Evolutionary conservation across 2,797 vertebrate genomes (phyloP).

Genomic region (Rhinogobio ventralis): DNA sequence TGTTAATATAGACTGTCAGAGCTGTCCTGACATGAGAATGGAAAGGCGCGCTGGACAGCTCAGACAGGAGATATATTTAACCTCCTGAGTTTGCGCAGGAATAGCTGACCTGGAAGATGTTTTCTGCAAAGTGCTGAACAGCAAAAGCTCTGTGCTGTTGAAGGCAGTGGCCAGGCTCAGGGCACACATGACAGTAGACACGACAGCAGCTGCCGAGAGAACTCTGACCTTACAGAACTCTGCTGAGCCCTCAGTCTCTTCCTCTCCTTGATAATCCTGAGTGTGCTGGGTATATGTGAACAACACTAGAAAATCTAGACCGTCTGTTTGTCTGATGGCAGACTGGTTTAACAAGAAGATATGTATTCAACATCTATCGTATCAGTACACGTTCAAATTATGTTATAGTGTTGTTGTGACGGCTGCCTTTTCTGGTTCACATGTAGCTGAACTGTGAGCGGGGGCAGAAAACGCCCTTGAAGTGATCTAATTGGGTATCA

Average conservation of each 20-base stretch:
- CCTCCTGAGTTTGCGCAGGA: constrained; percentile 60
- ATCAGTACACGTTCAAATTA: constrained; percentile 9
- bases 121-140: constrained; percentile 70
- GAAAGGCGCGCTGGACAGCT: constrained; percentile 49
- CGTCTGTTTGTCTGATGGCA: neutral
- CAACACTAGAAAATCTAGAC: neutral
- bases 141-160: constrained; percentile 63
- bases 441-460: neutral
- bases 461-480: neutral
- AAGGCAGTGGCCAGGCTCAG: constrained; percentile 48
- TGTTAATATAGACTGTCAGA: constrained; percentile 33
- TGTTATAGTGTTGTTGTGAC: neutral
- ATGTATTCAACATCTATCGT: neutral
- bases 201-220: constrained; percentile 49
- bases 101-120: constrained; percentile 69
- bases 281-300: neutral
- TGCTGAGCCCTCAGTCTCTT: constrained; percentile 46
- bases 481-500: constrained; percentile 35
- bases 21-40: constrained; percentile 11
- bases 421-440: neutral
- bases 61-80: constrained; percentile 67
- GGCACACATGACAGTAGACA: constrained; percentile 54
- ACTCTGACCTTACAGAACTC: constrained; percentile 16
- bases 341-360: neutral
- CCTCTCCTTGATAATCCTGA: constrained; percentile 25